phyloP scores from a whole-genome alignment of 1,140 invertebrate species.

The Eufriesea mexicana region DNA sequence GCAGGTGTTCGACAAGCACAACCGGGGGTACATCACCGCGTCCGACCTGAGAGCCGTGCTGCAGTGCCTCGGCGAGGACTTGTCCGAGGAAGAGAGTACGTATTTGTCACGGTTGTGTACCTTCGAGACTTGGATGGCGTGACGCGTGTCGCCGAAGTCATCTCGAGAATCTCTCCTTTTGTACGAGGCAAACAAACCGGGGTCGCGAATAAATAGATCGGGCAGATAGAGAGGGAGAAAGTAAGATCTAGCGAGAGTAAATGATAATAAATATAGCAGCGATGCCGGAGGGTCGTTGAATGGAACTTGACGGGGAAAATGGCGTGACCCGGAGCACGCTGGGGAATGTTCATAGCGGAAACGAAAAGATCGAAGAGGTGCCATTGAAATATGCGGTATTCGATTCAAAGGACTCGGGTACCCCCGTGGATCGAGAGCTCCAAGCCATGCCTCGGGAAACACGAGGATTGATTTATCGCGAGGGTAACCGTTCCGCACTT shows the following conservation, averaged over 20 bases:
- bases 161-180: not conserved
- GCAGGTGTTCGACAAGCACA: slow-evolving; percentile 91
- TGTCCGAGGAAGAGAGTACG: slow-evolving; percentile 93
- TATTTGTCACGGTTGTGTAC: slow-evolving; percentile 46
- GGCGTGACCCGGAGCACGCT: not conserved
- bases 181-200: not conserved
- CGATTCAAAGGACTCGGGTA: not conserved
- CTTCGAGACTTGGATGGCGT: not conserved
- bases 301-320: not conserved
- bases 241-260: not conserved
- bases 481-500: not conserved
- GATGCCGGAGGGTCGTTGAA: not conserved
- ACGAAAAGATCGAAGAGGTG: not conserved
- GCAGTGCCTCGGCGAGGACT: slow-evolving; percentile 92
- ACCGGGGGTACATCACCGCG: slow-evolving; percentile 92
- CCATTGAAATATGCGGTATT: not conserved
- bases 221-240: not conserved
- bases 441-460: no score
- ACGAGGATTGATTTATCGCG: not conserved
- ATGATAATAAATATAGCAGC: not conserved
- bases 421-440: no score
- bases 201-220: not conserved
- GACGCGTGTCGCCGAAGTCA: not conserved
- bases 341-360: not conserved
- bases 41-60: slow-evolving; percentile 92